These are phyloP conservation scores for Amia ocellicauda DNA, from an alignment of 2,113 vertebrate species.

Conservation along the genomic window DNA sequence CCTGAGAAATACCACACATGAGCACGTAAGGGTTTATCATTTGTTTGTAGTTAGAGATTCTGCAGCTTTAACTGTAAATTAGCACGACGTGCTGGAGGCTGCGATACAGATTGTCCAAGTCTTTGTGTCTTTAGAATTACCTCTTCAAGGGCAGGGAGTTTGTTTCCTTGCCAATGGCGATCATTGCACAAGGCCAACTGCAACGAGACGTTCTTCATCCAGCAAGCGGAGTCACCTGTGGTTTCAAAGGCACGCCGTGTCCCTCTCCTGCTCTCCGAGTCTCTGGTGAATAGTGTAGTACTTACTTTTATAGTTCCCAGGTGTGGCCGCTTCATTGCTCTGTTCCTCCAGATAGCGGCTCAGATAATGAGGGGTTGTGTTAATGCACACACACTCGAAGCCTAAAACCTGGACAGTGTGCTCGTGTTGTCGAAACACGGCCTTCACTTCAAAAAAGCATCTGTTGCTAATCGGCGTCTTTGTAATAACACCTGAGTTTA, in stretches of 20 bases:
- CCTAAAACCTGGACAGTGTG: conserved; percentile 32
- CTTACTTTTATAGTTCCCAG: conserved; percentile 41
- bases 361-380: conserved; percentile 44
- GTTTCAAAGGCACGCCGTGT: background rate
- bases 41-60: conserved; percentile 6
- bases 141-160: background rate
- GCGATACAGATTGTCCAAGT: background rate
- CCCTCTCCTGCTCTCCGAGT: conserved; percentile 30
- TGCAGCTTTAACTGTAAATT: conserved; percentile 12
- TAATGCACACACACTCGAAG: conserved; percentile 40
- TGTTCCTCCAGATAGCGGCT: conserved; percentile 31
- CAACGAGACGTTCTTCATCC: too few relatives aligned
- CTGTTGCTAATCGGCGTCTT: conserved; percentile 43
- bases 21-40: conserved; percentile 1
- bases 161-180: background rate
- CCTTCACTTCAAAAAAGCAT: conserved; percentile 38
- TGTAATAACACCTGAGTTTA: conserved; percentile 44
- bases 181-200: background rate
- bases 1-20: background rate
- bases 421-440: conserved; percentile 34
- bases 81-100: background rate
- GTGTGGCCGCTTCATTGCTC: conserved; percentile 25
- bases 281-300: conserved; percentile 42
- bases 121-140: background rate
- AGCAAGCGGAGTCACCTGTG: background rate